Base-by-base conservation (phyloP, 2,113 vertebrate species). In the Eleginops maclovinus region DNA sequence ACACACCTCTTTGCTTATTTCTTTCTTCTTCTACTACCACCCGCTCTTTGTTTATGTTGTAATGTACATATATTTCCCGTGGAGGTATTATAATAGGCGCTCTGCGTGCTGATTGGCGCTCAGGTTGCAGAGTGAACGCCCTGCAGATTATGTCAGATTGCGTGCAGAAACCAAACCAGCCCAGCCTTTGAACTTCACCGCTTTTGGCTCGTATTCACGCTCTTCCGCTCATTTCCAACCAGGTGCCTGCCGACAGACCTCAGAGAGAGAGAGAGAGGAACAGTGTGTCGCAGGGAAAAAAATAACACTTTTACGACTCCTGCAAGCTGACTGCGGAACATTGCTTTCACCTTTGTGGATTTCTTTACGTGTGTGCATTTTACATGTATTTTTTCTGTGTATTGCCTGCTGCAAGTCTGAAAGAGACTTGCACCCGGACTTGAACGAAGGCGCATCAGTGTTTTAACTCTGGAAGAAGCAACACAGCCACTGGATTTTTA, bases 141-240 rank as follows among this genome's bases (percentile, higher is more conserved):
- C 96, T 94, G 94, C 94, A 91, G 95, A 96, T 96, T 96, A 96
- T 96, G 96, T 97, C 97, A 97, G 95, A 96, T 95, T 92, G 96
- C 95, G 93, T 94, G 95, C 95, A 64, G 94, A 90, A 90, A 95
- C 93, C 94, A 87, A 94, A 95, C 94, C 97, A 96, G 96, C 94
- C 94, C 95, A 95, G 96, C 96, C 97, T 98, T 97, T 96, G 95
- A 97, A 97, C 96, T 96, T 95, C 95, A 89, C 96, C 95, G 96
- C 96, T 95, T 95, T 94, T 93, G 96, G 93, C 96, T 96, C 92
- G 74, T 62, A 93, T 95, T 95, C 94, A 91, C 94, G 92, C 93
- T 93, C 94, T 94, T 94, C 89, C 94, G 93, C 93, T 95, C 96
- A 95, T 94, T 96, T 95, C 94, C 94, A 92, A 91, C 96, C 96